Conservation (phyloP, 2,113 vertebrate species). For the Phyllostomus hastatus region DNA sequence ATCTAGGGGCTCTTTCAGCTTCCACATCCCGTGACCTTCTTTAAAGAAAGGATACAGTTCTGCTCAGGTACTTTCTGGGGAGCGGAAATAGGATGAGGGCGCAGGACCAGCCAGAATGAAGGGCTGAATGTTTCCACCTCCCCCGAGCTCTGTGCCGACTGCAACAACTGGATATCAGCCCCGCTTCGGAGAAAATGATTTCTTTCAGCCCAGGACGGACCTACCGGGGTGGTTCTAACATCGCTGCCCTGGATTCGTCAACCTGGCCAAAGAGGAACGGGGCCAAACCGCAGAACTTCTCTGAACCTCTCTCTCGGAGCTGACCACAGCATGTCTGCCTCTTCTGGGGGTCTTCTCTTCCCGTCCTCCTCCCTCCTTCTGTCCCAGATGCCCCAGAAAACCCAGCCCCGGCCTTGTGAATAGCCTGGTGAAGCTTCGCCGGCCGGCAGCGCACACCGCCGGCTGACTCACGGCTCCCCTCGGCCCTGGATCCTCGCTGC, state of each 20-base stretch:
- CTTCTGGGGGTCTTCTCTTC: not conserved
- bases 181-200: conserved; percentile 37
- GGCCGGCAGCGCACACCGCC: not conserved
- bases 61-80: not conserved
- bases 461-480: not conserved
- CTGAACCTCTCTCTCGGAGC: not conserved
- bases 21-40: not conserved
- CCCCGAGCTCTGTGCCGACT: not conserved
- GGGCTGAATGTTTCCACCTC: conserved; percentile 42
- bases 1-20: not conserved
- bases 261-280: not conserved
- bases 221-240: conserved; percentile 38
- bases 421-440: not conserved
- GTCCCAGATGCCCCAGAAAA: not conserved
- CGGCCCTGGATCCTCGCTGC: not conserved
- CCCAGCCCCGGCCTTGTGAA: not conserved
- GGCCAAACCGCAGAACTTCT: conserved; percentile 28
- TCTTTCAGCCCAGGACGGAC: conserved; percentile 55
- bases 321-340: not conserved
- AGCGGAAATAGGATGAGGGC: not conserved
- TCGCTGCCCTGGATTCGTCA: conserved; percentile 3
- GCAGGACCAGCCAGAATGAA: conserved; percentile 10
- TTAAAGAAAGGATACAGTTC: not conserved
- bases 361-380: not conserved
- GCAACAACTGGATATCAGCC: conserved; percentile 36